Evolutionary conservation across 2,888 invertebrate species (phyloP), one percentile per base, ranked within the genome.

Genomic region (Anthophora plumipes): DNA sequence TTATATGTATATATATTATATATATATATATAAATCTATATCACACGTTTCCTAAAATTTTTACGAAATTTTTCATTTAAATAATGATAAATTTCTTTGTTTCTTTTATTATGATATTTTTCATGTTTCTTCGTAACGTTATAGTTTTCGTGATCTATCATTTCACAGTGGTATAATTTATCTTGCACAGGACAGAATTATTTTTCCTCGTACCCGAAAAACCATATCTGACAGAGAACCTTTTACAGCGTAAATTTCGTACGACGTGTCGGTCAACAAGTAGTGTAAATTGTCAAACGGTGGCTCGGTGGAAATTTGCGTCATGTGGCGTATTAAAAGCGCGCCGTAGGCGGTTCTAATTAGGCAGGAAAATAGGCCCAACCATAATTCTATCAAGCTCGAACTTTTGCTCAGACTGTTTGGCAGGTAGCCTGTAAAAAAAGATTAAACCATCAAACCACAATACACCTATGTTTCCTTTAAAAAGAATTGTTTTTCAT

Each of bases 201-300:
- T 12, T 46, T 50, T 11, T 60, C n/a, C n/a, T n/a, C 25, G 60
- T 79, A 90, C 90, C 82, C 43, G 0, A 39, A 86, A 82, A 17
- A 64, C 8, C 0, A 77, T 3, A 17, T 77, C 6, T 0, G 66
- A 20, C 1, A 84, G 4, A 3, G 90, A 85, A 31, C 81, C 79
- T 1, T 72, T 43, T 37, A 79, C 43, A 2, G 55, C 37, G 1
- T 85, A 22, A n/a, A 90, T 6, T 0, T 55, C 73, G 77, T 89
- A 91, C n/a, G 76, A 12, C 9, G 87, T 84, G 4, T 76, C 8
- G 5, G 73, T 17, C 6, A 86, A 8, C 46, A 91, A 41, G 5
- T 87, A 68, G 0, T 63, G n/a, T 0, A 91, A 0, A 68, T 84
- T 54, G 0, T 64, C 0, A 25, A 91, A 91, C 20, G 91, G 91